Conservation (phyloP, 2,113 vertebrate species). For the Hemiprocne comata region DNA sequence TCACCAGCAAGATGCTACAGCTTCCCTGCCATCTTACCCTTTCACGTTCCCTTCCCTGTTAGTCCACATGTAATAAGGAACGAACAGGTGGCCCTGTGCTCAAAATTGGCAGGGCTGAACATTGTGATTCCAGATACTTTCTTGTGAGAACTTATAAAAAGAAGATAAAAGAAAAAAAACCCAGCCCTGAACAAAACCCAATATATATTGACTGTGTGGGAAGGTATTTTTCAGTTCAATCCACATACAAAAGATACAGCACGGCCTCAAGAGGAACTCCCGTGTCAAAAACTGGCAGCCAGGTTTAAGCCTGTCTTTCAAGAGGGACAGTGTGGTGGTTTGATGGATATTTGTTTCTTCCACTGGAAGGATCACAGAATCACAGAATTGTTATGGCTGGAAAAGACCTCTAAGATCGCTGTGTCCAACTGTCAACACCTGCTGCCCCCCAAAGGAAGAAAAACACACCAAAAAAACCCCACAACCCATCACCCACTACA, state of each 20-base stretch:
- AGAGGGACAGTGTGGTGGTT: not conserved
- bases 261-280: not conserved
- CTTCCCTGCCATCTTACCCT: not conserved
- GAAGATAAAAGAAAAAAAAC: too few relatives aligned
- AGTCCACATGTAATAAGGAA: not conserved
- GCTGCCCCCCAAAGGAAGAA: too few relatives aligned
- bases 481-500: too few relatives aligned
- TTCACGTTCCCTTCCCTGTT: not conserved
- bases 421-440: too few relatives aligned
- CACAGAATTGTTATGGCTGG: too few relatives aligned
- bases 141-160: not conserved
- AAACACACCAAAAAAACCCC: too few relatives aligned
- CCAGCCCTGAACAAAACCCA: not conserved
- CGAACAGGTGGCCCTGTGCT: not conserved
- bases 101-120: not conserved
- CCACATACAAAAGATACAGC: not conserved
- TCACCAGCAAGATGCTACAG: not conserved
- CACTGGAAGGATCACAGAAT: not conserved
- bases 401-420: too few relatives aligned
- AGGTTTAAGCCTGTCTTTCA: not conserved
- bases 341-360: not conserved
- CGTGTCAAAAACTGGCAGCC: not conserved
- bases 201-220: rapidly evolving
- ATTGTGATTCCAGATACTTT: not conserved
- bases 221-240: not conserved